Percentiles rank a stretch among this genome's conserved stretches.
phyloP scores from a whole-genome alignment of 2,888 invertebrate genomes.

The Pseudanteris insignis region DNA sequence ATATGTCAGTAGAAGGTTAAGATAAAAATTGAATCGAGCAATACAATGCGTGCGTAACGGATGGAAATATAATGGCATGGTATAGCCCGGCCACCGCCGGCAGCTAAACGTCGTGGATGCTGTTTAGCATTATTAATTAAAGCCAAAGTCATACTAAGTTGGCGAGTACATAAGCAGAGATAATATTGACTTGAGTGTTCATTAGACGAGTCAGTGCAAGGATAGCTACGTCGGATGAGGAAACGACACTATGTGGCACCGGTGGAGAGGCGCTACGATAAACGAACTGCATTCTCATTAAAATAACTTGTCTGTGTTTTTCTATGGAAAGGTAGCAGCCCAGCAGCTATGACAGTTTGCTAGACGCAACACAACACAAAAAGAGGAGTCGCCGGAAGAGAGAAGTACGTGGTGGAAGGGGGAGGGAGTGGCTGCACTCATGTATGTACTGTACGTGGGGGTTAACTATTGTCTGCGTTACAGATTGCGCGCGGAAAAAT shows the following conservation, averaged over 20 bases:
- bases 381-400: slow-evolving; percentile 7
- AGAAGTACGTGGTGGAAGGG: slow-evolving; percentile 1
- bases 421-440: slow-evolving; percentile 25
- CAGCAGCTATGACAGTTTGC: slow-evolving; percentile 34
- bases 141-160: slow-evolving; percentile 64
- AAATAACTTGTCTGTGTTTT: slow-evolving; percentile 59
- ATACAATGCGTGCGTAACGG: no score
- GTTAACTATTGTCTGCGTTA: slow-evolving; percentile 54
- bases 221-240: slow-evolving; percentile 22
- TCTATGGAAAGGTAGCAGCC: slow-evolving; percentile 33
- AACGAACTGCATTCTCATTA: slow-evolving; percentile 65
- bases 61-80: no score
- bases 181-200: slow-evolving; percentile 65
- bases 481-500: slow-evolving; percentile 55
- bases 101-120: slow-evolving; percentile 43
- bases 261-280: slow-evolving; percentile 52
- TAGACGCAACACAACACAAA: slow-evolving; percentile 19
- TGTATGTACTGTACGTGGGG: slow-evolving; percentile 25
- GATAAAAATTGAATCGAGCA: no score
- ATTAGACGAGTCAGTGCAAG: slow-evolving; percentile 60
- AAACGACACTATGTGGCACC: slow-evolving; percentile 14
- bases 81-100: slow-evolving; percentile 39
- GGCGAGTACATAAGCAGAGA: slow-evolving; percentile 64
- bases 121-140: slow-evolving; percentile 66
- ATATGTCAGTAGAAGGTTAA: no score